Evolutionary conservation across 1,140 invertebrate species (phyloP), one percentile per base, ranked within the genome.

Genomic region (Drosophila hydei): DNA sequence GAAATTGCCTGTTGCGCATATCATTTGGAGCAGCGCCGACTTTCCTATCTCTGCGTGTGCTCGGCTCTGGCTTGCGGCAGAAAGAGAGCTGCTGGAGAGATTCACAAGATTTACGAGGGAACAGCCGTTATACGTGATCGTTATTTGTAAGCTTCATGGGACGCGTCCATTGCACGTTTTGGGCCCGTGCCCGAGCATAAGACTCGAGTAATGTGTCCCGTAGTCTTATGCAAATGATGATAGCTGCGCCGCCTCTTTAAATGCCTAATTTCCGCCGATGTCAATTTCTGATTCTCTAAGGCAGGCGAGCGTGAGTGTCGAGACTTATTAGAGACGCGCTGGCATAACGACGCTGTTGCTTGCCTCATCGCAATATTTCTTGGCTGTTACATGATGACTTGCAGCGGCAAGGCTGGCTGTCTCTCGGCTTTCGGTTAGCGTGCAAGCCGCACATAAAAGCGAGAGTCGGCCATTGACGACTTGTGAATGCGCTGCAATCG

Each of bases 361-460:
- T 85, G 80, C 80, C 80, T 85, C 81, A 87, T 85, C 65, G 74
- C 79, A 51, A 87, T 78, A 87, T 87, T 85, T 87, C 81, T 81
- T 69, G 69, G 81, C 60, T 87, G 70, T 85, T 85, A 85, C 80
- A 87, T 85, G 77, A 81, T 85, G 80, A 75, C 85, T 87, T 77
- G 72, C 81, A 87, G 68, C 47, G 43, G 59, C 25, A 11, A 1
- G n/a, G 27, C 54, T 54, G 19, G 16, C 43, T 33, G 62, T 50
- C 21, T 67, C 45, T 43, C 45, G 36, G 70, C 21, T 67, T 51
- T 43, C 45, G 36, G 70, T 6, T 68, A 48, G 70, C 70, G 50
- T 68, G 70, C 64, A 61, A 61, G 27, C 25, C 33, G 33, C 47
- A 45, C n/a, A 47, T 65, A 65, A 65, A 60, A 27, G 12, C 18